Conservation (phyloP, 2,888 invertebrate species). For the Pogonocherus hispidulus region DNA sequence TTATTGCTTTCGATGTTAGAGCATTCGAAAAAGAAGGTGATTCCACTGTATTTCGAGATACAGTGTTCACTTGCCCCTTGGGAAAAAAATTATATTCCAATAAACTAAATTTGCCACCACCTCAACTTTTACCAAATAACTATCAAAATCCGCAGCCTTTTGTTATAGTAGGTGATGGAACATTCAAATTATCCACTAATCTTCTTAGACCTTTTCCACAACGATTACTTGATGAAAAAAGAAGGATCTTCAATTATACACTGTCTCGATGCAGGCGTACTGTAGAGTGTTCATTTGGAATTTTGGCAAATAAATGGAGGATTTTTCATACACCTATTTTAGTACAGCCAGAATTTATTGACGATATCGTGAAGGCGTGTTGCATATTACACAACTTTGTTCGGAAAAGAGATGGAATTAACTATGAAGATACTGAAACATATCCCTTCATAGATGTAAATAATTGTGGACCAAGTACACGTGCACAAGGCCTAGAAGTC, state of each 20-base stretch:
- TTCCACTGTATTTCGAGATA: slow-evolving; percentile 54
- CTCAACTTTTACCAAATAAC: slow-evolving; percentile 42
- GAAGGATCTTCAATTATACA: slow-evolving; percentile 56
- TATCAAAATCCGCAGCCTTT: neutral
- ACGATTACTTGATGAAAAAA: slow-evolving; percentile 45
- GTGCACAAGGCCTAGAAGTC: neutral
- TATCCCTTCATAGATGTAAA: slow-evolving; percentile 1
- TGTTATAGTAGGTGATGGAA: slow-evolving; percentile 56
- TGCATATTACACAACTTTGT: slow-evolving; percentile 40
- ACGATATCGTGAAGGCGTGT: slow-evolving; percentile 22
- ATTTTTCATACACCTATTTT: slow-evolving; percentile 54
- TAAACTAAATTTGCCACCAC: slow-evolving; percentile 51
- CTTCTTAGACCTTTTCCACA: slow-evolving; percentile 54
- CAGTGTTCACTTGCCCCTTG: slow-evolving; percentile 44
- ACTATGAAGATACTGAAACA: slow-evolving; percentile 12
- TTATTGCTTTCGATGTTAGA: slow-evolving; percentile 55
- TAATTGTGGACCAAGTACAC: slow-evolving; percentile 3
- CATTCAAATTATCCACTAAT: slow-evolving; percentile 50
- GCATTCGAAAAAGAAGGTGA: slow-evolving; percentile 53
- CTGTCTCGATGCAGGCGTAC: slow-evolving; percentile 54
- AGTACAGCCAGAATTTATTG: slow-evolving; percentile 2
- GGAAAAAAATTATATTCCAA: slow-evolving; percentile 49
- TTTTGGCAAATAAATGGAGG: slow-evolving; percentile 58
- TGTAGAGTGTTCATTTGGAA: slow-evolving; percentile 59
- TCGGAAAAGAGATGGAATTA: slow-evolving; percentile 31